Conservation (phyloP, 2,113 vertebrate genomes). For the Psephotus haematonotus region DNA sequence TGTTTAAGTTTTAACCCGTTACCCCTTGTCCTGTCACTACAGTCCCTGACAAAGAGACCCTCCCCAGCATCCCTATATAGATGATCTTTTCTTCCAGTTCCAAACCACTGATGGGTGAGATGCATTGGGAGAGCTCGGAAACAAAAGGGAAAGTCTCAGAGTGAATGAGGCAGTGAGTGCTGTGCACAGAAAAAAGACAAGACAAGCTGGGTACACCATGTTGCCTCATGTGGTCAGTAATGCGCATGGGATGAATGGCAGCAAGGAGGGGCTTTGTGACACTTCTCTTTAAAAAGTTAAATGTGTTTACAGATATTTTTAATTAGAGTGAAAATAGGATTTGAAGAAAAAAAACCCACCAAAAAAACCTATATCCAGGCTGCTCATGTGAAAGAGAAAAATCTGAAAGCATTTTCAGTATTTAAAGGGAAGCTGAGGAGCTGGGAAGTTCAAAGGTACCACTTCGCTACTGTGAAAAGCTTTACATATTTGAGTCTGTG, state of each 20-base stretch:
- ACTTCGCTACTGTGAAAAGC: not conserved
- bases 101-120: not conserved
- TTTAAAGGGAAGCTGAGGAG: not conserved
- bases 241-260: not conserved
- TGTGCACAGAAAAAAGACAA: not conserved
- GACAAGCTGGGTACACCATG: fast-evolving
- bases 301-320: not conserved
- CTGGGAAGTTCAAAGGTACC: not conserved
- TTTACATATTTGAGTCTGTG: not conserved
- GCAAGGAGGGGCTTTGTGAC: not conserved
- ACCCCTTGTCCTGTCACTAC: no score
- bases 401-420: not conserved
- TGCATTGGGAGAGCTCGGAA: not conserved
- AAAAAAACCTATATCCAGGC: not conserved
- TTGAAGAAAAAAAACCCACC: not conserved
- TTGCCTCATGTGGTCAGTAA: not conserved
- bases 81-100: not conserved
- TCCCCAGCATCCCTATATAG: no score
- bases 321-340: not conserved
- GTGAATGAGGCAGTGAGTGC: not conserved
- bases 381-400: not conserved
- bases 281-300: not conserved
- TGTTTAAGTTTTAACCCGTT: no score
- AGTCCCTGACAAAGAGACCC: no score
- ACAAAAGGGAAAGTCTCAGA: not conserved